These are phyloP conservation scores for Julus scandinavius DNA, from an alignment of 2,888 invertebrate genomes.

Conservation along the genomic window DNA sequence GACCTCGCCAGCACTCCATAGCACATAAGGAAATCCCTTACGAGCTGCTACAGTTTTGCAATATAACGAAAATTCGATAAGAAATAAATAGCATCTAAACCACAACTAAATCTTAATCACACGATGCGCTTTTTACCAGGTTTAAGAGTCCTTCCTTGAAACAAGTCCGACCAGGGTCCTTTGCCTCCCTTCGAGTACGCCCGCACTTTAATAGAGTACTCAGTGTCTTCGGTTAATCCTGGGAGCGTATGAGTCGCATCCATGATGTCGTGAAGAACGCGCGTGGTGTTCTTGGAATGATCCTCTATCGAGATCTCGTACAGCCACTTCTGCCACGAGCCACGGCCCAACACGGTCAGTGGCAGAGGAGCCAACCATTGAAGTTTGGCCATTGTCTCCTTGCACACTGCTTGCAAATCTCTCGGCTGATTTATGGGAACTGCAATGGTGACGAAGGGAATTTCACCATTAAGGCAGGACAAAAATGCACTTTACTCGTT, in stretches of 20 bases:
- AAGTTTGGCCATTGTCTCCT: constrained; percentile 74
- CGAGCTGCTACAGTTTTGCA: constrained; percentile 36
- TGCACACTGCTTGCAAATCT: constrained; percentile 83
- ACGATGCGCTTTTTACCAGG: constrained; percentile 60
- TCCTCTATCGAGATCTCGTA: constrained; percentile 74
- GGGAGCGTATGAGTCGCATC: constrained; percentile 70
- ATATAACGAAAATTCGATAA: too few species aligned
- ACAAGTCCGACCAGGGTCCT: constrained; percentile 80
- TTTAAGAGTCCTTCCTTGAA: constrained; percentile 74
- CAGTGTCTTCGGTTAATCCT: constrained; percentile 77
- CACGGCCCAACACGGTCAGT: constrained; percentile 76
- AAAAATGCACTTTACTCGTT: too few species aligned
- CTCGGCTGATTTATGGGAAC: constrained; percentile 82
- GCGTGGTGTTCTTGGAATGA: constrained; percentile 69
- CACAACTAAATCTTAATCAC: neutral
- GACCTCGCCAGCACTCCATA: constrained; percentile 80
- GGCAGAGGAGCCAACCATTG: constrained; percentile 85
- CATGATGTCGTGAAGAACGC: constrained; percentile 59
- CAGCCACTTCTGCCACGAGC: constrained; percentile 79
- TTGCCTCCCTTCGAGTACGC: constrained; percentile 79
- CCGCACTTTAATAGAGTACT: constrained; percentile 81
- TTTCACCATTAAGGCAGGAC: too few species aligned
- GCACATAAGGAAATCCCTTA: constrained; percentile 58
- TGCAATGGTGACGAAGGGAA: constrained; percentile 62
- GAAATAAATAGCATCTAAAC: too few species aligned